Conservation (phyloP, 2,797 vertebrate genomes). For the Mormyrus hasselquistii region DNA sequence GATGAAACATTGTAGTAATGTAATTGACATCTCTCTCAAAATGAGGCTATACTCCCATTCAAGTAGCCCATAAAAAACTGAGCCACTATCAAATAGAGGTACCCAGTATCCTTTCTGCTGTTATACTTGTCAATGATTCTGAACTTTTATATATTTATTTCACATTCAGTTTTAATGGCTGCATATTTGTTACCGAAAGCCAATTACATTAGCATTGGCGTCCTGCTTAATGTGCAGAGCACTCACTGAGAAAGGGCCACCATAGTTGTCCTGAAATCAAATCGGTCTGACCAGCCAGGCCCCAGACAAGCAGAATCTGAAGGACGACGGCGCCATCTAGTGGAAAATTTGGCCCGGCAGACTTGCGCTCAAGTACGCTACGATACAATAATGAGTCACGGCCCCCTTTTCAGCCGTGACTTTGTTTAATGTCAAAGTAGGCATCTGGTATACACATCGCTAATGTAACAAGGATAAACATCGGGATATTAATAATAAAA, state of each 20-base stretch:
- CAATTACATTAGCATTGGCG: neutral
- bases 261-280: neutral
- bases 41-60: neutral
- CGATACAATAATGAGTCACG: neutral
- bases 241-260: neutral
- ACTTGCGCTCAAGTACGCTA: neutral
- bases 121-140: neutral
- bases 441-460: neutral
- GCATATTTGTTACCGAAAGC: neutral
- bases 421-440: neutral
- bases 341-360: conserved; percentile 34
- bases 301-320: conserved; percentile 33
- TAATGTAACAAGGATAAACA: neutral
- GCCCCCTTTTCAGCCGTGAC: neutral
- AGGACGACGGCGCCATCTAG: conserved; percentile 70
- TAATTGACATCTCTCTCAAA: neutral
- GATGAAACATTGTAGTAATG: neutral
- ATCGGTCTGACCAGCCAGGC: neutral
- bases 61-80: neutral
- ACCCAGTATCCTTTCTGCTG: neutral
- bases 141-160: neutral
- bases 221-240: neutral
- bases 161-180: neutral
- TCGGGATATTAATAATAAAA: neutral
- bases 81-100: neutral